Base-by-base conservation (phyloP, 1,140 invertebrate genomes). In the Panagrolaimus sp. region DNA sequence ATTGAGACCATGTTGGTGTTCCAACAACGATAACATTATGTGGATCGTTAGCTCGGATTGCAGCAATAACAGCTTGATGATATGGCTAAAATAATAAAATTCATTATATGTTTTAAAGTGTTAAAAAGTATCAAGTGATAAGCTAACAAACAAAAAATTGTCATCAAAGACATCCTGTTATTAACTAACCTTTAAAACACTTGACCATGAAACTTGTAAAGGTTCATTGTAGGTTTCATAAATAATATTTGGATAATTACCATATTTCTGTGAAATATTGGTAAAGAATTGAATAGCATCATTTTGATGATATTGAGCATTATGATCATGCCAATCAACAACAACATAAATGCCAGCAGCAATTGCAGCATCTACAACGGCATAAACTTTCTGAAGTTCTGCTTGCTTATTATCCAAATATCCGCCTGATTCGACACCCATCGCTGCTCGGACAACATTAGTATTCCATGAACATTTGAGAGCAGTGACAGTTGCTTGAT, bases 1-100 rank as follows among this genome's bases (percentile, higher is more conserved):
- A 71, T 38, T 64, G 58, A 1, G 67, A 21, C 48, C 66, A 72
- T n/a, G 17, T 71, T 9, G 71, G 71, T 45, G 71, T 72, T 14
- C 71, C 71, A 26, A 72, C 9, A 43, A 72, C 15, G n/a, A 71
- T 71, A 43, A 72, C 32, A 65, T 72, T 72, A 32, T 72, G 44
- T n/a, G 71, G 45, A 21, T 71, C 70, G 47, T 45, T 8, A 32
- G 32, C 17, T 28, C 70, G 72, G 46, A 71, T 71, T 10, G 70
- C 55, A 6, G 46, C 43, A 32, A 71, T 58, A 8, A 71, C 70
- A 15, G 26, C 1, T 21, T 68, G 26, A 26, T 70, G 69, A 64
- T 71, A n/a, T 17, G 63, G 55, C 14, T 71, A 38, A 7, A n/a
- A n/a, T n/a, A n/a, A n/a, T n/a, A 38, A 38, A 38, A 38, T 38